Conservation (phyloP, 1,140 invertebrate species). For the Pemphigus obesinymphae region DNA sequence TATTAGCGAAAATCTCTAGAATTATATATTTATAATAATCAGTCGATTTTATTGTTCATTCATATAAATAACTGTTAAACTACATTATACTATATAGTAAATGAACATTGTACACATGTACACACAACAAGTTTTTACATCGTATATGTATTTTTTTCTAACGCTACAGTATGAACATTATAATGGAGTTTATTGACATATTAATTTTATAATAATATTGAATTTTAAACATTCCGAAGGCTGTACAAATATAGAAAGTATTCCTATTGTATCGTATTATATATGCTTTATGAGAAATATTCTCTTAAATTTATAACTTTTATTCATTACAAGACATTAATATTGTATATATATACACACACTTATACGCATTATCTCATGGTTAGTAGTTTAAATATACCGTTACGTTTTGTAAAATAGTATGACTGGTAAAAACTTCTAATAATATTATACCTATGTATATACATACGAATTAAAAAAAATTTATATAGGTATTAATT, state of each 20-base stretch:
- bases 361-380: background rate
- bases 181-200: background rate
- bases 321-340: background rate
- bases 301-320: background rate
- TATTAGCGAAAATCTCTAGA: background rate
- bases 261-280: too few relatives aligned
- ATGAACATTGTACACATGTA: background rate
- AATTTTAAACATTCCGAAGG: background rate
- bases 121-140: background rate
- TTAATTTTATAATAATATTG: background rate
- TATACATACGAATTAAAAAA: too few relatives aligned
- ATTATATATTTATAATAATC: conserved; percentile 22
- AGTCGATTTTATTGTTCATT: background rate
- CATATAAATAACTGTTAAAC: background rate
- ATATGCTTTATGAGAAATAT: background rate
- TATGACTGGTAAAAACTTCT: background rate
- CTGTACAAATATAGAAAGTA: background rate
- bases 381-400: background rate
- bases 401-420: background rate
- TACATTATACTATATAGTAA: too few relatives aligned
- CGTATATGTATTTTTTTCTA: background rate
- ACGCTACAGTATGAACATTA: background rate
- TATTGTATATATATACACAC: too few relatives aligned
- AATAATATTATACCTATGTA: background rate
- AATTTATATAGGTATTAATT: too few relatives aligned